Percentiles rank a stretch among this genome's conserved stretches.
phyloP scores from a whole-genome alignment of 1,140 invertebrate species.

The Neelides sp. region DNA sequence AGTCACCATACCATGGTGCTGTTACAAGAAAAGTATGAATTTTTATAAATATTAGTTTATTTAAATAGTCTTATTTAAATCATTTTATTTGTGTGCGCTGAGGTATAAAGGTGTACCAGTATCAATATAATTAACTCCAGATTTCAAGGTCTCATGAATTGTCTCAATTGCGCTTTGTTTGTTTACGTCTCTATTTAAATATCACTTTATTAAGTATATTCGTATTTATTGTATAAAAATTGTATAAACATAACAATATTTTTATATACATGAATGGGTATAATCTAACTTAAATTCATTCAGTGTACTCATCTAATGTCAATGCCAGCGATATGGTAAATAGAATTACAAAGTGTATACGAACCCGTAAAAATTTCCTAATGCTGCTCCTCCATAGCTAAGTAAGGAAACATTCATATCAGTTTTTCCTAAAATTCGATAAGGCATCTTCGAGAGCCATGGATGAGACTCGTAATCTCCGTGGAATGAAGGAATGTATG shows the following conservation, averaged over 20 bases:
- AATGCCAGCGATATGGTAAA: constrained; percentile 34
- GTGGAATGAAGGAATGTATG: constrained; percentile 35
- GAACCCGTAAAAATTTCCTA: constrained; percentile 39
- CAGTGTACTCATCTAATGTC: constrained; percentile 33
- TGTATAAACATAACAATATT: not conserved
- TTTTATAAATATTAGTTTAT: not conserved
- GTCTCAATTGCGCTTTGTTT: constrained; percentile 44
- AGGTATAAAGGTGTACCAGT: constrained; percentile 44
- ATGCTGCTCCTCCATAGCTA: constrained; percentile 43
- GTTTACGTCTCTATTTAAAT: constrained; percentile 44
- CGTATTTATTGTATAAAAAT: not conserved
- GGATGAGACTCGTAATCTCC: constrained; percentile 29
- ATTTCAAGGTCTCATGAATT: constrained; percentile 54
- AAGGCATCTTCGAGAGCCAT: constrained; percentile 39
- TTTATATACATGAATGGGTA: constrained; percentile 9
- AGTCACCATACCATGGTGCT: constrained; percentile 70
- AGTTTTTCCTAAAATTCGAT: constrained; percentile 45
- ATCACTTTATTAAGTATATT: constrained; percentile 36
- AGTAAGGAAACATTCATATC: constrained; percentile 46
- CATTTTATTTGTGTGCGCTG: not conserved
- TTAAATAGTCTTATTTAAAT: not conserved
- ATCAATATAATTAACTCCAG: constrained; percentile 82
- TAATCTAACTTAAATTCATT: constrained; percentile 19
- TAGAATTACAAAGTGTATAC: constrained; percentile 3
- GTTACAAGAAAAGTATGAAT: not conserved